phyloP scores from a whole-genome alignment of 2,888 invertebrate species.

The Melanotus villosus region DNA sequence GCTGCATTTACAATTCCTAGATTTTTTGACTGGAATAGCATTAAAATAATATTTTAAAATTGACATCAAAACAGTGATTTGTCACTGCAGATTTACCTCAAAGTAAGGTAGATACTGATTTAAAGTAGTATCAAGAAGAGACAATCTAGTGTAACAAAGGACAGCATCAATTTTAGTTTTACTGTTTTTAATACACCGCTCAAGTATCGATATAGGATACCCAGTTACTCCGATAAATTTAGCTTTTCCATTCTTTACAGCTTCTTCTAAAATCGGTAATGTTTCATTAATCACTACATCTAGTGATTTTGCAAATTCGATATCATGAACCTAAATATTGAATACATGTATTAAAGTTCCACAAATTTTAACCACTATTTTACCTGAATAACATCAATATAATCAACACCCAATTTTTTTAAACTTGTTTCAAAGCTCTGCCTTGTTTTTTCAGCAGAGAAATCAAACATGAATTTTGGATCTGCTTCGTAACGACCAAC shows the following conservation, averaged over 20 bases:
- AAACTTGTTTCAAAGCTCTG: constrained; percentile 85
- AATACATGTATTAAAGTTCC: not conserved
- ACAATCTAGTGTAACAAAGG: constrained; percentile 85
- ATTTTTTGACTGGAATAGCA: constrained; percentile 73
- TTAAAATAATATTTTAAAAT: constrained; percentile 33
- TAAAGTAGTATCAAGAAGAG: constrained; percentile 85
- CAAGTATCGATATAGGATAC: constrained; percentile 84
- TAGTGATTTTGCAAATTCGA: constrained; percentile 86
- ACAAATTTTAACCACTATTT: not conserved
- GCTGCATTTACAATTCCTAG: constrained; percentile 90
- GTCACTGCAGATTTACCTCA: no score
- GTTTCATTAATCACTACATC: constrained; percentile 88
- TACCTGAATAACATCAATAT: constrained; percentile 93
- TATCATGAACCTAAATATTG: constrained; percentile 85
- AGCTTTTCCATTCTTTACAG: constrained; percentile 81
- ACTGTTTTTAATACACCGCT: constrained; percentile 79
- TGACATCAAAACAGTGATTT: no score
- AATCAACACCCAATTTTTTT: constrained; percentile 79
- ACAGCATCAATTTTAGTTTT: constrained; percentile 78
- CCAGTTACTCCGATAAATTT: constrained; percentile 89
- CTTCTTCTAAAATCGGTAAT: constrained; percentile 83
- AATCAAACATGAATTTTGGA: constrained; percentile 87
- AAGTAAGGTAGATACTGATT: constrained; percentile 82
- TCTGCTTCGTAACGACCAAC: constrained; percentile 86
- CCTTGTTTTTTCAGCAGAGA: constrained; percentile 81